Evolutionary conservation across 2,888 invertebrate species (phyloP).

Genomic region (Helleia helle): DNA sequence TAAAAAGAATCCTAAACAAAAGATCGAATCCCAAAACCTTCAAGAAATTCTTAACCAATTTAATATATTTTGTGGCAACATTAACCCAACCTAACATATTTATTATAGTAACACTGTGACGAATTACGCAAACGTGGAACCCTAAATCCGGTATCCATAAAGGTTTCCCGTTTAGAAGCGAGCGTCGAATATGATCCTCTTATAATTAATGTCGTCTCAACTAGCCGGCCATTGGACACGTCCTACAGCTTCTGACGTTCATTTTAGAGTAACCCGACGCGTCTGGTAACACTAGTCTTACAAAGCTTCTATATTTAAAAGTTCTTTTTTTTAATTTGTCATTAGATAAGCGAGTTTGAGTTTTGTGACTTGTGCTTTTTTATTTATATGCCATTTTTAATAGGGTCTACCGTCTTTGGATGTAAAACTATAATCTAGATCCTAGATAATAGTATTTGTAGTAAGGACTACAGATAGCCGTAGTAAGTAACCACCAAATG

Average conservation of each 20-base stretch:
- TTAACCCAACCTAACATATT: no score
- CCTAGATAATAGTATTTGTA: no score
- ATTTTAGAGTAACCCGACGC: constrained; percentile 55
- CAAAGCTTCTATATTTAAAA: constrained; percentile 4
- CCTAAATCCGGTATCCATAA: constrained; percentile 16
- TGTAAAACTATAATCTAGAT: no score
- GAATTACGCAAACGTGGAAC: constrained; percentile 12
- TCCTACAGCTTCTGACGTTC: constrained; percentile 40
- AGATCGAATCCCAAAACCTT: no score
- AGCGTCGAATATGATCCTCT: constrained; percentile 38
- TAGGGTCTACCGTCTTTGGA: no score
- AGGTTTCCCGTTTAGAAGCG: constrained; percentile 18
- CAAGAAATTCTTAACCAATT: no score
- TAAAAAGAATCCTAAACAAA: no score
- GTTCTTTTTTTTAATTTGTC: neutral
- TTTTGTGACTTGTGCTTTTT: no score
- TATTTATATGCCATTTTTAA: no score
- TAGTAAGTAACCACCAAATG: no score
- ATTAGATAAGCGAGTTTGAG: neutral
- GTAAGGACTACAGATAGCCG: no score
- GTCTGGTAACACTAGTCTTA: constrained; percentile 35
- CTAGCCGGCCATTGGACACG: constrained; percentile 33
- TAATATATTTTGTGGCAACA: no score
- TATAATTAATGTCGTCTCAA: constrained; percentile 57
- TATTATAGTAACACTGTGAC: neutral